These are phyloP conservation scores for Thumatha senex DNA, from an alignment of 2,888 invertebrate species.

Conservation along the genomic window DNA sequence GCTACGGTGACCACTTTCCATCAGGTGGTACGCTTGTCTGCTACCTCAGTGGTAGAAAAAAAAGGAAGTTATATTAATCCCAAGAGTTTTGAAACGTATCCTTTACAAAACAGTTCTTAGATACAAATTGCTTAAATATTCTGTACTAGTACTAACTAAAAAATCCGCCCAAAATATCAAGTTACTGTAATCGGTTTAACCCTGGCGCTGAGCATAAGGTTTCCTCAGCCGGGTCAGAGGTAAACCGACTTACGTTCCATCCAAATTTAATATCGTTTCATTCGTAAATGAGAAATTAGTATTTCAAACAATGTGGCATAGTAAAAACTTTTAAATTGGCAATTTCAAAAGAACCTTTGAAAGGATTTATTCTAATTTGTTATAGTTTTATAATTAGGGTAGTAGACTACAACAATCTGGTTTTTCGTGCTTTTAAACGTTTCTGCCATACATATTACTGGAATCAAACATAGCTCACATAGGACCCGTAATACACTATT, in stretches of 20 bases:
- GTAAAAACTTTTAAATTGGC: conserved; percentile 14
- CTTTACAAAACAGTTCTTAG: too few relatives aligned
- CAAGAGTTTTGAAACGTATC: too few relatives aligned
- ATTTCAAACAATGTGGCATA: conserved; percentile 36
- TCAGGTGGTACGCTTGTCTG: too few relatives aligned
- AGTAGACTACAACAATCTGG: conserved; percentile 4
- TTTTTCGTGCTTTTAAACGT: too few relatives aligned
- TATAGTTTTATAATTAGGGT: conserved; percentile 31
- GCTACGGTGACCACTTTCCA: too few relatives aligned
- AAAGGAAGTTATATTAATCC: too few relatives aligned
- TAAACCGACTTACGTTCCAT: conserved; percentile 61
- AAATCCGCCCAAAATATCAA: conserved; percentile 71
- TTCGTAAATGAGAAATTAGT: conserved; percentile 40
- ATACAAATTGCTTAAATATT: too few relatives aligned
- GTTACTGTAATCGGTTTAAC: conserved; percentile 76
- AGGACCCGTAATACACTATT: too few relatives aligned
- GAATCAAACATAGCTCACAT: too few relatives aligned
- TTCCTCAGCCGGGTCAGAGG: conserved; percentile 39
- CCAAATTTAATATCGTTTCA: conserved; percentile 52
- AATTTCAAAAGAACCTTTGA: conserved; percentile 16
- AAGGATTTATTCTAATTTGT: conserved; percentile 32
- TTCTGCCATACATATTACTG: too few relatives aligned
- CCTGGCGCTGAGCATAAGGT: conserved; percentile 51
- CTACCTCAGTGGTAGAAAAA: too few relatives aligned
- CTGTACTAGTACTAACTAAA: conserved; percentile 27